These are phyloP conservation scores for Chamaea fasciata DNA, from an alignment of 2,113 vertebrate genomes.

Conservation along the genomic window DNA sequence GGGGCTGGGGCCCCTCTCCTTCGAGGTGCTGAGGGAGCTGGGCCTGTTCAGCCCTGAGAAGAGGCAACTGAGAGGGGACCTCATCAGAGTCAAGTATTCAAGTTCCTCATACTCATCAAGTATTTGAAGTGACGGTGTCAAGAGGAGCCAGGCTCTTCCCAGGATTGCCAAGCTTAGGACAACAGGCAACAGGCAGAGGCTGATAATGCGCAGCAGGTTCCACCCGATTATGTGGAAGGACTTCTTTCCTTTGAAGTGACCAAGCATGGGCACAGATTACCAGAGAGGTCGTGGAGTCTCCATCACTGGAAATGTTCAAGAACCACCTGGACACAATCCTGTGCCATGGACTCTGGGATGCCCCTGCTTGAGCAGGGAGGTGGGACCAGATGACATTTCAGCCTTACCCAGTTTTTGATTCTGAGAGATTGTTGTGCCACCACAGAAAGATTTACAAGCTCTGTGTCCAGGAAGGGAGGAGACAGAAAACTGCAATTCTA, in stretches of 20 bases:
- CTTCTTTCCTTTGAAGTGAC: neutral
- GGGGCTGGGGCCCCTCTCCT: neutral
- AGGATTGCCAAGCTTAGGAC: neutral
- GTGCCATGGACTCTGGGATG: neutral
- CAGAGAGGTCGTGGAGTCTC: neutral
- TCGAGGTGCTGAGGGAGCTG: neutral
- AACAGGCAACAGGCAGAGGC: neutral
- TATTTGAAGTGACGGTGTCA: neutral
- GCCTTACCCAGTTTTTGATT: neutral
- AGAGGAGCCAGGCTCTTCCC: neutral
- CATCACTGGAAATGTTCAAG: neutral
- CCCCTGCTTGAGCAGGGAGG: neutral
- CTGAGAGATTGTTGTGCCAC: neutral
- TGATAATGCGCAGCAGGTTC: neutral
- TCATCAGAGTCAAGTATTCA: neutral
- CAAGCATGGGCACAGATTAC: rapidly evolving
- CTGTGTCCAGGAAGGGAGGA: neutral
- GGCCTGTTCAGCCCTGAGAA: neutral
- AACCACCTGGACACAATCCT: neutral
- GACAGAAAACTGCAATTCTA: neutral
- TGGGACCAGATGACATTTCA: neutral
- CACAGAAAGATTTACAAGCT: neutral
- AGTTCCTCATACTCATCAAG: neutral
- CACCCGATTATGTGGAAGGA: neutral
- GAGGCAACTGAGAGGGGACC: no score